These are phyloP conservation scores for Agrochola macilenta DNA, from an alignment of 2,888 invertebrate species.

Conservation along the genomic window DNA sequence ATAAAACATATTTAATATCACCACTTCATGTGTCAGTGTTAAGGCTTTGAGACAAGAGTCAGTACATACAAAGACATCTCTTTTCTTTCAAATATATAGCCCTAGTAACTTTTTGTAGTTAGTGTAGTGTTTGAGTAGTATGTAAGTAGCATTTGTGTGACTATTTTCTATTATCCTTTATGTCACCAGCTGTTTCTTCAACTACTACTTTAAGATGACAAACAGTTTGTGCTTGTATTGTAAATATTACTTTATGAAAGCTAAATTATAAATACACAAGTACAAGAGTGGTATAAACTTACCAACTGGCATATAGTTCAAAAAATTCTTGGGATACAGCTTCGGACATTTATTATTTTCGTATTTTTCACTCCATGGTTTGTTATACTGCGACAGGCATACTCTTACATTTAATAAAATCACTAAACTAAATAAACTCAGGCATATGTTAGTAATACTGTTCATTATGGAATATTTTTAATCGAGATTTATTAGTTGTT, in stretches of 20 bases:
- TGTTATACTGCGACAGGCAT: constrained; percentile 82
- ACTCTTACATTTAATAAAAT: constrained; percentile 75
- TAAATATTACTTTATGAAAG: background rate
- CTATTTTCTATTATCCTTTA: background rate
- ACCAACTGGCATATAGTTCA: constrained; percentile 90
- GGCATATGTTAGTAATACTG: constrained; percentile 63
- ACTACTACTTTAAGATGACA: background rate
- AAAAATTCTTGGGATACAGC: constrained; percentile 89
- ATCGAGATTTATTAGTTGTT: constrained; percentile 32
- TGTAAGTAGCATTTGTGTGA: background rate
- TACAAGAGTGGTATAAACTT: constrained; percentile 71
- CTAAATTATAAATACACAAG: constrained; percentile 4
- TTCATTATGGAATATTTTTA: constrained; percentile 64
- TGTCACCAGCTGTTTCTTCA: constrained; percentile 42
- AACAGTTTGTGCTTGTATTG: background rate
- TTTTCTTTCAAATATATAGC: background rate
- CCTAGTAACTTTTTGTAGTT: too few relatives aligned
- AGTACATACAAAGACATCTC: background rate
- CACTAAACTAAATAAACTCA: constrained; percentile 74
- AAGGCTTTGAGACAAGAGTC: background rate
- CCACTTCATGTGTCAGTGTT: background rate
- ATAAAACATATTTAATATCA: background rate
- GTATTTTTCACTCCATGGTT: constrained; percentile 87
- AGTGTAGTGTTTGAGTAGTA: background rate
- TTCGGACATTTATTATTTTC: constrained; percentile 89